These are phyloP conservation scores for Synanthedon andrenaeformis DNA, from an alignment of 2,888 invertebrate species.

Conservation along the genomic window DNA sequence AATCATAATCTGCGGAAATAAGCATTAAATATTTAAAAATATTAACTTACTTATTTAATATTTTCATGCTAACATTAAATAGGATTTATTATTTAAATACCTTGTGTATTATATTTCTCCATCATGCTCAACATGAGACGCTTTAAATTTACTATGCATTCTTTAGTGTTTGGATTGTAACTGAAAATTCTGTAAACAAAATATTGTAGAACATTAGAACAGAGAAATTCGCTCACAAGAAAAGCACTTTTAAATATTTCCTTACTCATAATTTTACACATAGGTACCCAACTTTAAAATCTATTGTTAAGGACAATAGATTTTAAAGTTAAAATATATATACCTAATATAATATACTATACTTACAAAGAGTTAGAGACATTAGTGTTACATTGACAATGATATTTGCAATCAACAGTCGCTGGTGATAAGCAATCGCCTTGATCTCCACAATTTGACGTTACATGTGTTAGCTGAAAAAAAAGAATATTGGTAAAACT, in stretches of 20 bases:
- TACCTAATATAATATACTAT: too few relatives aligned
- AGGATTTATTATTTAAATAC: constrained; percentile 9
- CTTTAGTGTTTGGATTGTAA: constrained; percentile 29
- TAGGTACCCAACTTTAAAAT: too few relatives aligned
- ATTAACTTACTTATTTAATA: not conserved
- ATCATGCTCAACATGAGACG: constrained; percentile 21
- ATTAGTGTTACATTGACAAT: constrained; percentile 30
- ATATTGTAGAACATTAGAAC: not conserved
- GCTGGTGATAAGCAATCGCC: constrained; percentile 19
- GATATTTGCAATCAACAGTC: constrained; percentile 17
- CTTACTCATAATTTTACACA: too few relatives aligned
- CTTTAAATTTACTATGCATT: constrained; percentile 31
- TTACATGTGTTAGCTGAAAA: constrained; percentile 5
- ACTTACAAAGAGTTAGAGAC: not conserved
- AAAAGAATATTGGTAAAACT: not conserved
- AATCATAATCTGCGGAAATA: constrained; percentile 16
- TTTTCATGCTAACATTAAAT: not conserved
- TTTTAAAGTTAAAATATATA: too few relatives aligned
- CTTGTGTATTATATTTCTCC: constrained; percentile 24
- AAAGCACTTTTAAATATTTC: too few relatives aligned
- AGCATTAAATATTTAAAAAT: not conserved
- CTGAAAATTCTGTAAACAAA: constrained; percentile 29
- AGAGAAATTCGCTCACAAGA: too few relatives aligned
- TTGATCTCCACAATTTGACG: constrained; percentile 15
- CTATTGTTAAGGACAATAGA: too few relatives aligned